Conservation (phyloP, 2,797 vertebrate genomes). For the Typhlichthys eigenmanni region DNA sequence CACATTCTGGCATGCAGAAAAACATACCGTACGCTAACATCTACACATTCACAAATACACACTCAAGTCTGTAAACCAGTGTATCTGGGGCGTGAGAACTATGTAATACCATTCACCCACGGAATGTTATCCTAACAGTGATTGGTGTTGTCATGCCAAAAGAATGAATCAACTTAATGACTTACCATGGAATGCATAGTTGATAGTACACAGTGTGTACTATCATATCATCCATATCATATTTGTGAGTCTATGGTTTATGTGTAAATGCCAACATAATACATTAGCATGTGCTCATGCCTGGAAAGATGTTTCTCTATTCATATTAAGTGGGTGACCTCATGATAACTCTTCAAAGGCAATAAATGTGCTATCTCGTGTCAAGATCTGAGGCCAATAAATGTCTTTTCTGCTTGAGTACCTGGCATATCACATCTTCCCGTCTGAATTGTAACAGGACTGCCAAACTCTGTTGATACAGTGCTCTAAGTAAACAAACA, state of each 20-base stretch:
- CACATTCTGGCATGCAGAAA: background rate
- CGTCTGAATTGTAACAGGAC: slow-evolving; percentile 55
- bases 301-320: background rate
- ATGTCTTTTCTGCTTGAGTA: slow-evolving; percentile 49
- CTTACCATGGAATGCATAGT: slow-evolving; percentile 5
- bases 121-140: slow-evolving; percentile 42
- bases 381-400: slow-evolving; percentile 49
- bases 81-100: slow-evolving; percentile 37
- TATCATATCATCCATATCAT: background rate
- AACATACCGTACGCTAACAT: slow-evolving; percentile 5
- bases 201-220: background rate
- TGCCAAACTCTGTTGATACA: slow-evolving; percentile 55
- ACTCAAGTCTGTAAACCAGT: slow-evolving; percentile 21
- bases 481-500: slow-evolving; percentile 50
- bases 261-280: background rate
- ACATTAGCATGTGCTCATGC: slow-evolving; percentile 1
- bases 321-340: slow-evolving; percentile 10
- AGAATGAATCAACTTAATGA: slow-evolving; percentile 52
- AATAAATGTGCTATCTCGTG: slow-evolving; percentile 38
- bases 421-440: slow-evolving; percentile 24
- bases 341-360: slow-evolving; percentile 26
- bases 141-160: slow-evolving; percentile 58
- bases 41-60: slow-evolving; percentile 17
- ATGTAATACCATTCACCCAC: slow-evolving; percentile 29
- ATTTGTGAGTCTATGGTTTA: background rate